Evolutionary conservation across 2,797 vertebrate genomes (phyloP).

Genomic region (Danionella dracula): DNA sequence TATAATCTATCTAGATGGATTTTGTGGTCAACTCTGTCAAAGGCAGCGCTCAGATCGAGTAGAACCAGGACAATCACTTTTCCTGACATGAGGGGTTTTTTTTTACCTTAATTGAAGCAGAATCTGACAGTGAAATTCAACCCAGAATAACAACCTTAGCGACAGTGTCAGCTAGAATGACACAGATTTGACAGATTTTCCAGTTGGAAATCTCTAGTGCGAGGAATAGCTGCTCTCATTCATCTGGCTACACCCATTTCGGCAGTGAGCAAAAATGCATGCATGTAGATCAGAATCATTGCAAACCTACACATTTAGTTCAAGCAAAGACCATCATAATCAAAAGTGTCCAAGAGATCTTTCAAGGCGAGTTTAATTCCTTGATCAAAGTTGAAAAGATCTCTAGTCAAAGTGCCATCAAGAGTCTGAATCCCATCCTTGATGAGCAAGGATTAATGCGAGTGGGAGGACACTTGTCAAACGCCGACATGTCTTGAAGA

Average conservation of each 20-base stretch:
- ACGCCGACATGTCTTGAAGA: neutral
- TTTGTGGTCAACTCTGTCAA: no score
- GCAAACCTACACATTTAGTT: neutral
- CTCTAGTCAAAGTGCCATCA: neutral
- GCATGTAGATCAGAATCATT: neutral
- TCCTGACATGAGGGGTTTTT: no score
- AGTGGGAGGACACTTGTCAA: neutral
- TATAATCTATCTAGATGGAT: no score
- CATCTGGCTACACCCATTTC: neutral
- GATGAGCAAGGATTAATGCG: no score
- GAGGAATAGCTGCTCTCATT: neutral
- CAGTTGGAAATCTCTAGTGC: neutral
- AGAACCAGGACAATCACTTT: no score
- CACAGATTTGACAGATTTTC: no score
- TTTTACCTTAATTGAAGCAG: neutral
- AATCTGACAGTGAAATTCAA: neutral
- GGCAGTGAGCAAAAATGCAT: neutral
- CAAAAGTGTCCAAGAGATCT: neutral
- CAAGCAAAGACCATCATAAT: neutral
- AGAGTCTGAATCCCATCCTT: neutral
- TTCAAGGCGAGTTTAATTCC: no score
- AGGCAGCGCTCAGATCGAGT: no score
- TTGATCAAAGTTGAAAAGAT: no score
- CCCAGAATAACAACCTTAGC: neutral
- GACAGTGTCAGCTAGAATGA: neutral